These are phyloP conservation scores for Calameuta idolon DNA, from an alignment of 2,888 invertebrate genomes.

Conservation along the genomic window DNA sequence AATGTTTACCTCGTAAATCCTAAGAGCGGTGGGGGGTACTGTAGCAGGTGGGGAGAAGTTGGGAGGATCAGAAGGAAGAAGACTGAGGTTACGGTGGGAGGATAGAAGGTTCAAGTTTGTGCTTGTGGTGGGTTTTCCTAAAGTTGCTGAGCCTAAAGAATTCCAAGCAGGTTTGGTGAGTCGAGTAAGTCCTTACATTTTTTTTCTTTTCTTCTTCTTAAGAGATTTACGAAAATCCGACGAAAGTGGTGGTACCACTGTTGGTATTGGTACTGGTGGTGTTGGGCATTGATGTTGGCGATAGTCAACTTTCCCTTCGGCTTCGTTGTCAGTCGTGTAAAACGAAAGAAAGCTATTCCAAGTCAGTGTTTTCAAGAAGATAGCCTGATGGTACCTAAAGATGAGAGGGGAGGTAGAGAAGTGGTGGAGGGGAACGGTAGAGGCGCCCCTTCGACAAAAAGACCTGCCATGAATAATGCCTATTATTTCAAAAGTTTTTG, in stretches of 20 bases:
- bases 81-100: conserved; percentile 1
- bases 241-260: neutral
- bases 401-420: neutral
- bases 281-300: neutral
- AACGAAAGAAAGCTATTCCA: neutral
- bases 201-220: neutral
- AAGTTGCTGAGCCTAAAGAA: conserved; percentile 3
- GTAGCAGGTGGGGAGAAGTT: neutral
- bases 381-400: neutral
- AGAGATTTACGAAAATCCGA: neutral
- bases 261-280: neutral
- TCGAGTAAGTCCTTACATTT: neutral
- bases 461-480: conserved; percentile 19
- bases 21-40: neutral
- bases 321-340: neutral
- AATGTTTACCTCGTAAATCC: conserved; percentile 5
- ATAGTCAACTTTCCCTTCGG: neutral
- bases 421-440: neutral
- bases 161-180: neutral
- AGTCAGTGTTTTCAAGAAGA: neutral
- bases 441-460: neutral
- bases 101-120: neutral
- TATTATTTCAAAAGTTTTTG: conserved; percentile 21
- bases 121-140: neutral
- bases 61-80: neutral